Base-by-base conservation (phyloP, 1,140 invertebrate species). In the Euschistus heros region DNA sequence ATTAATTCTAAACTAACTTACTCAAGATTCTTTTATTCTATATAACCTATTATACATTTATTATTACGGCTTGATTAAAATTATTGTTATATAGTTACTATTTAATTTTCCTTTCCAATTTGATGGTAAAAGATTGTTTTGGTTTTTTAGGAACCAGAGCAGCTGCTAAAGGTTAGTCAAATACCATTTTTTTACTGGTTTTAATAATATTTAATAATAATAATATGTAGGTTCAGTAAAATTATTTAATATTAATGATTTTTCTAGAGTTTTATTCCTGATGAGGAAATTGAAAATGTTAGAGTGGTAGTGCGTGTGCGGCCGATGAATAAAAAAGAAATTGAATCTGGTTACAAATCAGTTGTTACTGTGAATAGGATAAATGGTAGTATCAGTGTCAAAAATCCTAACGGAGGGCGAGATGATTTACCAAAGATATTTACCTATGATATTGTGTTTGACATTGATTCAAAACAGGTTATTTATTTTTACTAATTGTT, bases 371-470 rank as follows among this genome's bases (percentile, higher is more conserved):
- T 88, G 17, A 80, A 81, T 75, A 76, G 83, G 0, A 79, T 81
- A 33, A 76, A 82, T 66, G 85, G 85, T 10, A 80, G 82, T 5
- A 80, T 90, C 47, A 84, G 86, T 74, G 78, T 90, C 2, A 76
- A 78, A 69, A 85, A 86, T 72, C 80, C 82, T 7, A 81, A 80
- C 69, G 69, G 77, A 76, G 73, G 77, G 73, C 64, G 75, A 71
- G 75, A 80, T 73, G 79, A 83, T 73, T 72, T 81, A 72, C 80
- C 81, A 68, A 93, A 92, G 76, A 80, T 83, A 68, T 97, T 97
- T 76, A 92, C 92, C 2, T 97, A 94, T 77, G 94, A 97, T 77
- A 86, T 91, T 30, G 92, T 94, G 0, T 97, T 94, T 78, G 92
- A 94, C 78, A 82, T 80, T 69, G 83, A 85, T 71, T 90, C 94